These are phyloP conservation scores for Helleia helle DNA, from an alignment of 2,888 invertebrate species.

Conservation along the genomic window DNA sequence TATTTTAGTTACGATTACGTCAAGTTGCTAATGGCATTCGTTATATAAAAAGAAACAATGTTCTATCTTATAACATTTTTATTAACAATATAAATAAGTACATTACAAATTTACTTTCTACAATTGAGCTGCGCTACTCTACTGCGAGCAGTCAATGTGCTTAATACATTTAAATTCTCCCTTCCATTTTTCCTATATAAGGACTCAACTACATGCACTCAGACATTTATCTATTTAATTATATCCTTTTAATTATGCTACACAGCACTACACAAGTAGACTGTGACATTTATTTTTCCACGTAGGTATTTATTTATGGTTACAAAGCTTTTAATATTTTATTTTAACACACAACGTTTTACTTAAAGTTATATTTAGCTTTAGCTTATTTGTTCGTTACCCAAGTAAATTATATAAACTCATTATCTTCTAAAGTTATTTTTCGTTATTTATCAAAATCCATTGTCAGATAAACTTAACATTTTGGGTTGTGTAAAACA, in stretches of 20 bases:
- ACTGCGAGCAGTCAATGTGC: slow-evolving; percentile 69
- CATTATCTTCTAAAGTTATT: background rate
- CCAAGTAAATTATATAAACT: slow-evolving; percentile 1
- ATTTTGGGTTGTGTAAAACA: slow-evolving; percentile 1
- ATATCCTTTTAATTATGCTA: background rate
- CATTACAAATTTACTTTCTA: slow-evolving; percentile 68
- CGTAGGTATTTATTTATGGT: slow-evolving; percentile 9
- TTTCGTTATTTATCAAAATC: background rate
- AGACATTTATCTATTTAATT: slow-evolving; percentile 31
- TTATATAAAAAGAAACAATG: slow-evolving; percentile 22
- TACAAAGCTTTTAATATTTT: slow-evolving; percentile 9
- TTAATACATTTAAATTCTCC: slow-evolving; percentile 33
- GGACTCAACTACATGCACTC: slow-evolving; percentile 48
- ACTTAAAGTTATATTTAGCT: background rate
- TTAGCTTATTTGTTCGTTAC: background rate
- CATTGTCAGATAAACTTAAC: slow-evolving; percentile 5
- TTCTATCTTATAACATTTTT: slow-evolving; percentile 69
- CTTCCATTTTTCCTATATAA: background rate
- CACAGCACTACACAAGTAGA: background rate
- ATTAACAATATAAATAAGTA: slow-evolving; percentile 73
- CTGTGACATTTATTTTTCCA: slow-evolving; percentile 6
- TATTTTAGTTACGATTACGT: too few species aligned
- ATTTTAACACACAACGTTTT: slow-evolving; percentile 6
- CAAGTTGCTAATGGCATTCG: too few species aligned
- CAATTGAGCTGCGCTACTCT: slow-evolving; percentile 73